phyloP scores from a whole-genome alignment of 2,888 invertebrate genomes.

The Drosophila ustulata region DNA sequence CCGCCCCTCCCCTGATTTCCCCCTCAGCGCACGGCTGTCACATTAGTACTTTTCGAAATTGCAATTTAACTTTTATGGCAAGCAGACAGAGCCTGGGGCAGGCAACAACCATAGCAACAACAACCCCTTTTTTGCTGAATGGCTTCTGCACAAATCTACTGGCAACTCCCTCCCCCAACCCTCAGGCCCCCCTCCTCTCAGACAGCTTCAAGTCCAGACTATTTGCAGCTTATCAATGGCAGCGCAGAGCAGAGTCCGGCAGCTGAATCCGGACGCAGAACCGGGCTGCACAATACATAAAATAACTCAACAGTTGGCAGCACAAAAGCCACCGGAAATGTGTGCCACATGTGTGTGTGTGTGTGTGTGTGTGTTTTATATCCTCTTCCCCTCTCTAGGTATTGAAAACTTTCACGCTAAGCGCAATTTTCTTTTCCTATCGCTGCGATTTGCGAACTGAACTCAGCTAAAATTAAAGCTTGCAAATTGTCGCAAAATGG shows the following conservation, averaged over 20 bases:
- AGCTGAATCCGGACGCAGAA: conserved; percentile 17
- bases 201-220: conserved; percentile 18
- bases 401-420: conserved; percentile 1
- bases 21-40: conserved; percentile 56
- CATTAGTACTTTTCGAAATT: conserved; percentile 65
- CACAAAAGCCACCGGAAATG: conserved; percentile 45
- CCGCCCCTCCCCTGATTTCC: not conserved
- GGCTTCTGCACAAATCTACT: conserved; percentile 57
- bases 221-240: conserved; percentile 68
- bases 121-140: conserved; percentile 4
- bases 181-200: not conserved
- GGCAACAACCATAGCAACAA: conserved; percentile 9
- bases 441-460: not conserved
- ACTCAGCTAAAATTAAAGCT: conserved; percentile 1
- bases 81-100: conserved; percentile 42
- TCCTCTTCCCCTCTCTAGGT: not conserved
- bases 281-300: conserved; percentile 46
- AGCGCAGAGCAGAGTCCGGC: conserved; percentile 25
- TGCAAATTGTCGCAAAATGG: not conserved
- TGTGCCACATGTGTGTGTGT: conserved; percentile 7
- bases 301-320: conserved; percentile 68
- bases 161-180: conserved; percentile 28
- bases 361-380: too few relatives aligned
- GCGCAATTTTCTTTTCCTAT: not conserved
- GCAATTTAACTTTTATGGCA: conserved; percentile 71